Percentiles rank a stretch among this genome's conserved stretches.
phyloP scores from a whole-genome alignment of 2,113 vertebrate genomes.

The Tragelaphus buxtoni region DNA sequence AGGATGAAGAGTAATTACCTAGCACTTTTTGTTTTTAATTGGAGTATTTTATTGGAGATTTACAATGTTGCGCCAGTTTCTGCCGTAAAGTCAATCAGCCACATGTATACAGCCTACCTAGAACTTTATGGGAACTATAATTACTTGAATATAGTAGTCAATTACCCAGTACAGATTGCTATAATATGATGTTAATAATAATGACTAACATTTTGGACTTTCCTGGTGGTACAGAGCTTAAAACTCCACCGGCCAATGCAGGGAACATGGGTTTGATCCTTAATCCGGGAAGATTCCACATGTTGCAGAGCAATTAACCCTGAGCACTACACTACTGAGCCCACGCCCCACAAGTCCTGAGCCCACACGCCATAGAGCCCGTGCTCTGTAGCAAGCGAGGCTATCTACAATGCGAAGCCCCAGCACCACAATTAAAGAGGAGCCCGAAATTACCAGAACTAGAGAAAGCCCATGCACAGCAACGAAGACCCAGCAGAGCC shows the following conservation, averaged over 20 bases:
- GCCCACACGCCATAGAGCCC: accelerated
- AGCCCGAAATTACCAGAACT: not conserved
- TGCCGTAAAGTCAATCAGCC: not conserved
- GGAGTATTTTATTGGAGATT: not conserved
- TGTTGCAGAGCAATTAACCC: not conserved
- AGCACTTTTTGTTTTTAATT: not conserved
- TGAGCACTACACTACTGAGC: not conserved
- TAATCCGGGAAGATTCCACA: not conserved
- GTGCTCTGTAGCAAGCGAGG: not conserved
- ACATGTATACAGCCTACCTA: not conserved
- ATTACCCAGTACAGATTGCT: not conserved
- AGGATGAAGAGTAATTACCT: not conserved
- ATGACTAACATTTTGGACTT: not conserved
- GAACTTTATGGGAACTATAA: not conserved
- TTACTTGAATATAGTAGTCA: not conserved
- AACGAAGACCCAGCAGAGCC: not conserved
- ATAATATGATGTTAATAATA: not conserved
- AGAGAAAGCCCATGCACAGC: not conserved
- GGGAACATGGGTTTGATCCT: not conserved
- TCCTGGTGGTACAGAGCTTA: not conserved
- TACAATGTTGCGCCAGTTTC: not conserved
- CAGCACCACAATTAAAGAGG: not conserved
- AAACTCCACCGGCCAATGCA: not conserved
- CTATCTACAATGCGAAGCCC: not conserved
- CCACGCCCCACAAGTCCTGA: accelerated